Evolutionary conservation across 2,888 invertebrate genomes (phyloP).

Genomic region (Watsonalla binaria): DNA sequence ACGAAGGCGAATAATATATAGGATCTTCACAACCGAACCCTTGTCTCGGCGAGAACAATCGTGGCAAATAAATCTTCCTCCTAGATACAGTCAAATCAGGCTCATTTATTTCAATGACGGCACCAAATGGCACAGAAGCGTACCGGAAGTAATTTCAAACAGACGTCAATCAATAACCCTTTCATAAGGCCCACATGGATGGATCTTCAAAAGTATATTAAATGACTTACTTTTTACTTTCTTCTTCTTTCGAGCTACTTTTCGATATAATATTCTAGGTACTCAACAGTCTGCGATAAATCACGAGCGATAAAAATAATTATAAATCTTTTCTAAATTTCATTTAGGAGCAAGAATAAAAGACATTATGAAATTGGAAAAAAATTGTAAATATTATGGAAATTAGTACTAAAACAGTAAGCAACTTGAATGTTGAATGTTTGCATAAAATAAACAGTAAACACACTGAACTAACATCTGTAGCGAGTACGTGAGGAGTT

Average conservation of each 20-base stretch:
- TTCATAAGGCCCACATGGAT: neutral
- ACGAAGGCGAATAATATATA: no score
- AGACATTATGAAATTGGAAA: no score
- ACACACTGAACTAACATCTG: constrained; percentile 10
- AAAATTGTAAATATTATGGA: no score
- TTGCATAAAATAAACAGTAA: neutral
- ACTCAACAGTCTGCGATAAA: neutral
- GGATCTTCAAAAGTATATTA: no score
- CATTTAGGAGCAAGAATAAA: no score
- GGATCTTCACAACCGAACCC: neutral
- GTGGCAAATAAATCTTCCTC: constrained; percentile 13
- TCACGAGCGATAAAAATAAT: neutral
- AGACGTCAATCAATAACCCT: neutral
- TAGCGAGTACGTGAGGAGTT: constrained; percentile 34
- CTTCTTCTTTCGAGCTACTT: no score
- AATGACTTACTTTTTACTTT: no score
- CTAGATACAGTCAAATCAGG: constrained; percentile 24
- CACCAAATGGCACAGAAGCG: constrained; percentile 21
- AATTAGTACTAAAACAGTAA: neutral
- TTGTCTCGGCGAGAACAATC: constrained; percentile 4
- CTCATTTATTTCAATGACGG: constrained; percentile 24
- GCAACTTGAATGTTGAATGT: neutral
- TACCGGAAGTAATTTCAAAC: constrained; percentile 10
- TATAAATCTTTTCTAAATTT: neutral
- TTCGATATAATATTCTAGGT: no score